A percentile compares a stretch with the other conserved stretches of the same genome.
Evolutionary conservation across 2,888 invertebrate species (phyloP).

Genomic region (Diloba caeruleocephala): DNA sequence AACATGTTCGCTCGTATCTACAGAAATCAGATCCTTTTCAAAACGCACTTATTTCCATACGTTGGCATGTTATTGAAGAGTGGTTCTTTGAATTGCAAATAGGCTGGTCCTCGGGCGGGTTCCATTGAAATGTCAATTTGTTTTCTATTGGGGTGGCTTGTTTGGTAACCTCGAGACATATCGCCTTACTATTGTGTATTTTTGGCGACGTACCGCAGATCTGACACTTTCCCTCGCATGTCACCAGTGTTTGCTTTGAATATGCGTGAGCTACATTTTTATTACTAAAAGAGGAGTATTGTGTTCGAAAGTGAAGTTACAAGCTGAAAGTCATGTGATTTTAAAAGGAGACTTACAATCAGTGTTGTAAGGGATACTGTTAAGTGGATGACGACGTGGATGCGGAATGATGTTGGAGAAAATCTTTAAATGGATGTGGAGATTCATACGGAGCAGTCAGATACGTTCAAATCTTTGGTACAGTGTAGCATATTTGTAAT

Average conservation of each 20-base stretch:
- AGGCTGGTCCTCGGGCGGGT: conserved; percentile 75
- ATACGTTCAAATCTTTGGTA: no score
- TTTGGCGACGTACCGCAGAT: conserved; percentile 52
- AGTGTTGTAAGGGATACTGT: no score
- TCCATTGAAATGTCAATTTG: conserved; percentile 88
- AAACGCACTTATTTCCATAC: conserved; percentile 83
- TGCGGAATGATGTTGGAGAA: no score
- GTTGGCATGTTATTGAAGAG: conserved; percentile 83
- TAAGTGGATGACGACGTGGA: no score
- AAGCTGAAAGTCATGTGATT: not conserved
- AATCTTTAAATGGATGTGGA: no score
- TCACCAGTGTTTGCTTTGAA: conserved; percentile 50
- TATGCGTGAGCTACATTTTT: conserved; percentile 47
- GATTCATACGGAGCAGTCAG: no score
- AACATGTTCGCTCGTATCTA: conserved; percentile 58
- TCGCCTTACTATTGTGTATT: conserved; percentile 72
- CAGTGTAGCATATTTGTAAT: no score
- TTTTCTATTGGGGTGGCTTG: conserved; percentile 83
- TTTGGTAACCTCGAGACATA: conserved; percentile 73
- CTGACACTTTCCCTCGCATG: conserved; percentile 56
- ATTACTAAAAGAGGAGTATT: conserved; percentile 12
- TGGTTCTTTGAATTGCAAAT: conserved; percentile 88
- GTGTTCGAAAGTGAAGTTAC: not conserved
- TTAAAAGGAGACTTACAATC: no score
- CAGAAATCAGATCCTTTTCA: conserved; percentile 83